Base-by-base conservation (phyloP, 2,797 vertebrate species). In the Pangasius sanitwongsei region DNA sequence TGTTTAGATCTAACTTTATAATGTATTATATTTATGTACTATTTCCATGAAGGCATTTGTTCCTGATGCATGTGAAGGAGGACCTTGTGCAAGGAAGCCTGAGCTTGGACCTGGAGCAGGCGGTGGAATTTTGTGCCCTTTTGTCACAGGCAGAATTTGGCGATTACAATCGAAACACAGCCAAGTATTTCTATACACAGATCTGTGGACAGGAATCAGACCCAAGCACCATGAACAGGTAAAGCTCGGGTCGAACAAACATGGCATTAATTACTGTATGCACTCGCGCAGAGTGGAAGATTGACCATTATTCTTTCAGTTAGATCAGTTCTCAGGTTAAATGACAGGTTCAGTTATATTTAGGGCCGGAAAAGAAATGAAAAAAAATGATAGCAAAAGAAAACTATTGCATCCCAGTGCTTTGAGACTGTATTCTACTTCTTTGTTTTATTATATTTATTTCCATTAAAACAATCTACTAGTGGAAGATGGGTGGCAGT, bases 121-220 rank as follows among this genome's bases (percentile, higher is more conserved):
- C 95, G 0, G 90, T 96, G 85, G 96, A 96, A 89, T 95, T 97
- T 81, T 96, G 96, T 11, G 97, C 96, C 0, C 91, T 97, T 84
- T 86, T 97, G 93, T 97, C 97, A 61, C 97, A 97, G 93, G 95
- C 96, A 91, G 97, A 97, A 87, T 97, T 96, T 85, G 97, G 97
- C 70, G 97, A 97, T 92, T 97, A 97, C 91, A 97, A 96, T 87
- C 96, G 96, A 92, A 97, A 97, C 92, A 97, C 96, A 1, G 96
- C 96, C 90, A 96, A 96, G 90, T 97, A 97, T 88, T 96, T 65
- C 92, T 57, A 57, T 57, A 12, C 31, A 6, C 78, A 37, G 50
- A 57, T 57, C 78, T 23, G 78, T 23, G 78, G 53, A 25, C 78
- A 34, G 77, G 50, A 80, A 20, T 20, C 50, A 2, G 50, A 81